These are phyloP conservation scores for Procavia capensis DNA, from an alignment of 2,113 vertebrate species.

Conservation along the genomic window DNA sequence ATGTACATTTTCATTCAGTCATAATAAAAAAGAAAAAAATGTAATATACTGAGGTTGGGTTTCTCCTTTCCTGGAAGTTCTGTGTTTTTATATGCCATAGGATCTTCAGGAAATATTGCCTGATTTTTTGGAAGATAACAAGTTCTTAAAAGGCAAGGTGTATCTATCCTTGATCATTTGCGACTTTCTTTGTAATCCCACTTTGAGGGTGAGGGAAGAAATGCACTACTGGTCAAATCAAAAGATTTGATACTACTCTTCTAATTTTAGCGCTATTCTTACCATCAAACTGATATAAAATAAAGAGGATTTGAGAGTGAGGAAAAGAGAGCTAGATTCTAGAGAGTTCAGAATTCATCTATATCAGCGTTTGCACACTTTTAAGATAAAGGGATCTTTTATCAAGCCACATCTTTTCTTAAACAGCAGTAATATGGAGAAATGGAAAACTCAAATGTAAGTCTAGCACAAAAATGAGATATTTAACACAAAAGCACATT, in stretches of 20 bases:
- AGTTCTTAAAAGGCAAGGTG: neutral
- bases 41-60: neutral
- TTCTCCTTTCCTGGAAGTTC: neutral
- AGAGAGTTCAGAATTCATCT: neutral
- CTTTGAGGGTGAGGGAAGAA: neutral
- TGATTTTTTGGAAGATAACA: slow-evolving; percentile 29
- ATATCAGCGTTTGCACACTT: neutral
- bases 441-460: neutral
- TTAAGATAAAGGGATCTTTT: neutral
- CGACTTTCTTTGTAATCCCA: neutral
- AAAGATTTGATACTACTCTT: slow-evolving; percentile 18
- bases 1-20: too few species aligned
- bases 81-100: neutral
- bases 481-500: neutral
- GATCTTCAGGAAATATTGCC: neutral
- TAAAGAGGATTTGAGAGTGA: slow-evolving; percentile 12
- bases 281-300: slow-evolving; percentile 37
- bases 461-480: neutral
- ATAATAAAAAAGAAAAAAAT: too few species aligned
- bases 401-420: neutral
- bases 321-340: slow-evolving; percentile 50
- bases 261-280: slow-evolving; percentile 13
- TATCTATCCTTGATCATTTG: neutral
- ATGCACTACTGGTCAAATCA: neutral
- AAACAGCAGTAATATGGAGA: neutral